phyloP scores from a whole-genome alignment of 2,113 vertebrate species.

The Cyphomyrus discorhynchus region DNA sequence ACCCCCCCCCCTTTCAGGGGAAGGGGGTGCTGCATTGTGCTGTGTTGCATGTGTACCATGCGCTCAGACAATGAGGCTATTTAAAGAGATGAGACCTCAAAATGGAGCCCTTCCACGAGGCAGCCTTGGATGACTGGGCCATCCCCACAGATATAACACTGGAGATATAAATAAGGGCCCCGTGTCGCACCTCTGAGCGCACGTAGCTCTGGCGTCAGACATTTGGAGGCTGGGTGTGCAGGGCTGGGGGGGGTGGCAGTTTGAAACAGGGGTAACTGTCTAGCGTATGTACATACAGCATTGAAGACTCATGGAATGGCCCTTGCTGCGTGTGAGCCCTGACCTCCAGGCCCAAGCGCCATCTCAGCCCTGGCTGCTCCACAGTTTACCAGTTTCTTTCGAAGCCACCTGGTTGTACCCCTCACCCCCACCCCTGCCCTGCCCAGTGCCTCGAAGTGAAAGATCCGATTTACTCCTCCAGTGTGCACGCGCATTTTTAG shows the following conservation, averaged over 20 bases:
- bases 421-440: neutral
- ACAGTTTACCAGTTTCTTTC: neutral
- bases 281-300: neutral
- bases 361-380: neutral
- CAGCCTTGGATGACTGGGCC: neutral
- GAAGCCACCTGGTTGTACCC: neutral
- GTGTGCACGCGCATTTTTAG: neutral
- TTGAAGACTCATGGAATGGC: neutral
- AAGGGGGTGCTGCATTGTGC: neutral
- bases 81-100: slow-evolving; percentile 8
- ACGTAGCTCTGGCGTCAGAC: neutral
- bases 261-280: neutral
- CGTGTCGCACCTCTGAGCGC: neutral
- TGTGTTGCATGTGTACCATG: neutral
- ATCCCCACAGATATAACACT: neutral
- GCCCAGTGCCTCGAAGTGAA: neutral
- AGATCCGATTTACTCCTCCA: neutral
- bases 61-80: slow-evolving; percentile 16
- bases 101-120: neutral
- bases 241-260: no score
- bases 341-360: neutral
- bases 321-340: neutral
- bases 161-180: slow-evolving; percentile 10
- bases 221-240: neutral
- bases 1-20: neutral